These are phyloP conservation scores for Actinostola sp. DNA, from an alignment of 92 coral and sea anemone species.

Conservation along the genomic window DNA sequence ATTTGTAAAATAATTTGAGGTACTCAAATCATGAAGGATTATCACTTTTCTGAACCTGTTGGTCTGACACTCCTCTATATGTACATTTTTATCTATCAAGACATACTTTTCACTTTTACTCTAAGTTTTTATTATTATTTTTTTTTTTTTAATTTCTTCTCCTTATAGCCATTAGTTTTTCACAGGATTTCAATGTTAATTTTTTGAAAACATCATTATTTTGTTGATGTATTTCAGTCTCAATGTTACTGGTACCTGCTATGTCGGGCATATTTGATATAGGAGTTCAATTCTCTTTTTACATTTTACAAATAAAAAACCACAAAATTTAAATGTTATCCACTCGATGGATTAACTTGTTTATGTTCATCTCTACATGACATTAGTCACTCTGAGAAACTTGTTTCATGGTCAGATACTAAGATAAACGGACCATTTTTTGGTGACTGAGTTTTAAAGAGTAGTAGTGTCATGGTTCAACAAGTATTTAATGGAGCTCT, in stretches of 20 bases:
- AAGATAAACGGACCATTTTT: neutral
- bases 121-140: neutral
- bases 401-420: too few species aligned
- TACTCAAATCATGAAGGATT: neutral
- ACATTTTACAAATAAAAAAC: neutral
- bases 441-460: too few species aligned
- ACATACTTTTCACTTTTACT: too few species aligned
- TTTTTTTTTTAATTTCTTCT: neutral
- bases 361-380: neutral
- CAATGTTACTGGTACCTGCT: slow-evolving; percentile 5
- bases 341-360: neutral
- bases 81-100: neutral
- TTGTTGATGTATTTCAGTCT: slow-evolving; percentile 6
- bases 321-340: neutral
- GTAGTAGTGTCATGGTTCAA: too few species aligned
- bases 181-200: neutral
- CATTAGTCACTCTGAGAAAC: neutral
- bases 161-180: neutral
- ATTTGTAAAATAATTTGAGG: too few species aligned
- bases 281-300: neutral
- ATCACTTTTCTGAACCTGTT: neutral
- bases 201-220: neutral
- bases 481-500: too few species aligned
- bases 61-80: neutral
- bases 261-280: slow-evolving; percentile 4